Evolutionary conservation across 1,140 invertebrate genomes (phyloP), one percentile per base, ranked within the genome.

Genomic region (Delia radicum): DNA sequence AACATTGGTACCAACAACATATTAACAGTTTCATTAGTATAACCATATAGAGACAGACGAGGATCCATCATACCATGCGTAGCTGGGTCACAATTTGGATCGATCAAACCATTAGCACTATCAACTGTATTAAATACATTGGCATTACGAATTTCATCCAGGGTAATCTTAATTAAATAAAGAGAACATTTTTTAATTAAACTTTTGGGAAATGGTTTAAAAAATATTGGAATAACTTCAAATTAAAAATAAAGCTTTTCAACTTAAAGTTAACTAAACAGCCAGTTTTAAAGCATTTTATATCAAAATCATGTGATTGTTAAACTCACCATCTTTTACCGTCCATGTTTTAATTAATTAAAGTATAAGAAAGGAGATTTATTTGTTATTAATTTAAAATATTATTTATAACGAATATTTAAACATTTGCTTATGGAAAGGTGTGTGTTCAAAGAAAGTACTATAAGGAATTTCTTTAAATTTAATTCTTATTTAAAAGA

Each of bases 1-100:
- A 99, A 93, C 98, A 99, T 99, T 2, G 97, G 97, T 65, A 99
- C 84, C 13, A 99, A 87, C 13, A 99, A 89, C 89, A 99, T 91
- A 80, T 95, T 95, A 81, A 99, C 93, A 3, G 96, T 96, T 88
- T 99, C 98, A 46, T 96, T 92, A 6, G 96, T 98, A 86, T 98
- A 99, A 46, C 95, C 95, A 84, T 96, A 99, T 31, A 99, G 89
- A 3, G 94, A 91, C 2, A 99, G 89, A 26, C 98, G 89, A 71
- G 94, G 92, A 86, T 99, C 98, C 5, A 87, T 90, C 86, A 89
- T 89, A 80, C 93, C 93, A 82, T 85, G 90, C 28, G 80, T 79
- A 2, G 77, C 77, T 27, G 81, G 42, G 42, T 73, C 37, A 28
- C 27, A 28, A 13, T 13, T 24, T 0, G 29, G 7, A 29, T 72